phyloP scores from a whole-genome alignment of 2,888 invertebrate species.

The Aspidiotus destructor region DNA sequence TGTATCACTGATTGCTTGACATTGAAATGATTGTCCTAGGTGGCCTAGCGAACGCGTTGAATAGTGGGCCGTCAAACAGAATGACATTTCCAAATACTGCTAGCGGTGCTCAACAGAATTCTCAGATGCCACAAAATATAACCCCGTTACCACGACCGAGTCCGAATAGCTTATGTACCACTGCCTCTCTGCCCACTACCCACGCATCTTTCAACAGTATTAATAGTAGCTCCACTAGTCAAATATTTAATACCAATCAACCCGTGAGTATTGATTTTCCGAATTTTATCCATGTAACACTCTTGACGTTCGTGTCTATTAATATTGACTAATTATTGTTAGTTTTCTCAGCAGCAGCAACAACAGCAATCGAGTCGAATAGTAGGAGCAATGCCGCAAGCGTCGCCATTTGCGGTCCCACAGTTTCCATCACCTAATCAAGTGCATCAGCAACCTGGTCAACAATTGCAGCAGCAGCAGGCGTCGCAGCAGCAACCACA shows the following conservation, averaged over 20 bases:
- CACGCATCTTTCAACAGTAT: conserved; percentile 25
- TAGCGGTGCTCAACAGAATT: conserved; percentile 41
- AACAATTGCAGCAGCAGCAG: conserved; percentile 43
- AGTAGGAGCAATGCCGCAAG: conserved; percentile 34
- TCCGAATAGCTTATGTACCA: conserved; percentile 34
- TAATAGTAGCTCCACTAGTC: conserved; percentile 28
- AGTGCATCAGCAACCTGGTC: conserved; percentile 38
- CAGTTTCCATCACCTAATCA: conserved; percentile 38
- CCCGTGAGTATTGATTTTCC: conserved; percentile 26
- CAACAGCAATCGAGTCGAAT: conserved; percentile 18
- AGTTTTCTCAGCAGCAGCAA: conserved; percentile 27
- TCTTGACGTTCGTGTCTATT: neutral
- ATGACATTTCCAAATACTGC: conserved; percentile 34
- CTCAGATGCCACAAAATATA: conserved; percentile 37
- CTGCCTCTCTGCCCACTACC: conserved; percentile 30
- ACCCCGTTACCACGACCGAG: conserved; percentile 35
- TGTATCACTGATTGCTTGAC: neutral
- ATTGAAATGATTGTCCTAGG: conserved; percentile 2
- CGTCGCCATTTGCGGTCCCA: conserved; percentile 37
- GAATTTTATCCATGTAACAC: neutral
- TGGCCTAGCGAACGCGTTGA: conserved; percentile 33
- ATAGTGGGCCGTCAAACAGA: conserved; percentile 35
- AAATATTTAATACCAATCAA: conserved; percentile 35
- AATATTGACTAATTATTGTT: conserved; percentile 7
- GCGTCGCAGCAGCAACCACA: conserved; percentile 41